Conservation (phyloP, 2,113 vertebrate species). For the Upupa epops region DNA sequence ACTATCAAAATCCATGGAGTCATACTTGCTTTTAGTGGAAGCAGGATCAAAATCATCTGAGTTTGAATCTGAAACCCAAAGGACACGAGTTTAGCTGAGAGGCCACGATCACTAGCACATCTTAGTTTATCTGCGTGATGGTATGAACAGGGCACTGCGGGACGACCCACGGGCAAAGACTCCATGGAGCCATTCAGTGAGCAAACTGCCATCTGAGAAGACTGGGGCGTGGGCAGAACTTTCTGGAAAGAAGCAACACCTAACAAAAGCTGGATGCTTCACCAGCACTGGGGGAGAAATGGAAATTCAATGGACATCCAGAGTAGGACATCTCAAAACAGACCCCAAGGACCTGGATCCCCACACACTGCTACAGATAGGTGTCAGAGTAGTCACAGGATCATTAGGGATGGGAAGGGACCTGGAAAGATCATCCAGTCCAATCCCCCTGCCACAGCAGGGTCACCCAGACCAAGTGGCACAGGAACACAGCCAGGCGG, state of each 20-base stretch:
- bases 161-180: not conserved
- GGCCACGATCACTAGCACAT: not conserved
- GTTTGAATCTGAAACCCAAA: constrained; percentile 87
- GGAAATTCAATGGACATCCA: not conserved
- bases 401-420: too few relatives aligned
- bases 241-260: not conserved
- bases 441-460: too few relatives aligned
- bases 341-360: not conserved
- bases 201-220: not conserved
- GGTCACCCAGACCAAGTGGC: too few relatives aligned
- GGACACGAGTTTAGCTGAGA: not conserved
- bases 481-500: too few relatives aligned
- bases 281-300: not conserved
- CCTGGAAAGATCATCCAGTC: too few relatives aligned
- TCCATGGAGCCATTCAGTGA: not conserved
- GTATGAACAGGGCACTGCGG: not conserved
- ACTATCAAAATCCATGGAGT: constrained; percentile 99
- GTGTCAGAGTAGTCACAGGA: not conserved
- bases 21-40: constrained; percentile 99
- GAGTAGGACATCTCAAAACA: not conserved
- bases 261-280: not conserved
- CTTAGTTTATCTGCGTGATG: fast-evolving
- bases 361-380: fast-evolving
- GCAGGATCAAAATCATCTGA: constrained; percentile 98
- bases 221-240: not conserved